These are phyloP conservation scores for Orthonevra nobilis DNA, from an alignment of 2,888 invertebrate species.

Conservation along the genomic window DNA sequence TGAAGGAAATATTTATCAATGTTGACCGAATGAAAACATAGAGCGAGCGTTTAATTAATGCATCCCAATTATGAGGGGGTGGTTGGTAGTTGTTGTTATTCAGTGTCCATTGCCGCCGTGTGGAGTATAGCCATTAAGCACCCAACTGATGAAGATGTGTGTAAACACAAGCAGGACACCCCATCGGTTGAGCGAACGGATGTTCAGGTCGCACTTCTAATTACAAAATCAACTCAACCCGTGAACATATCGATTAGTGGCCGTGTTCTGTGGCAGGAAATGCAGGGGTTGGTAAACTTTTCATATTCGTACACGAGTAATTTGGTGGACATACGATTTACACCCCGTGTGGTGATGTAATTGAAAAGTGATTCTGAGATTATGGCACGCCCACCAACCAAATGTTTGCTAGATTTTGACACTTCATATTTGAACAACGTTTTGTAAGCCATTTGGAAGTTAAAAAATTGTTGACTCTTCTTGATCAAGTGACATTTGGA, in stretches of 20 bases:
- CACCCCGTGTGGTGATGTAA: too few species aligned
- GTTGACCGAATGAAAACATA: conserved; percentile 21
- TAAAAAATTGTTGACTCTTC: too few species aligned
- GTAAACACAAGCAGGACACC: conserved; percentile 20
- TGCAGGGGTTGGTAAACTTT: neutral
- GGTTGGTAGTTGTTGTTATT: conserved; percentile 20
- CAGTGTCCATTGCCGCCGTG: conserved; percentile 11
- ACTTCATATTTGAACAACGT: too few species aligned
- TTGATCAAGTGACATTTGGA: too few species aligned
- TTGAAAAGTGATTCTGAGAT: too few species aligned
- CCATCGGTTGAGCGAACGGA: neutral
- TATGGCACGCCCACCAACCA: too few species aligned
- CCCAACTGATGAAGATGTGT: conserved; percentile 13
- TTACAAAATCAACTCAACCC: conserved; percentile 32
- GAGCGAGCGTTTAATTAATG: conserved; percentile 46
- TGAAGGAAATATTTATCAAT: conserved; percentile 52
- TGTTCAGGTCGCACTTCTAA: neutral
- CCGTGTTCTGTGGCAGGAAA: neutral
- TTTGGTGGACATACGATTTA: too few species aligned
- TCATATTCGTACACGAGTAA: neutral
- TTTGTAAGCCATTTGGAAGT: too few species aligned
- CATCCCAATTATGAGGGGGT: conserved; percentile 27
- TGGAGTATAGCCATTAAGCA: conserved; percentile 6
- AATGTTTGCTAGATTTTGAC: too few species aligned
- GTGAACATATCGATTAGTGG: conserved; percentile 35